Conservation (phyloP, 2,113 vertebrate genomes). For the Aphyosemion australe region DNA sequence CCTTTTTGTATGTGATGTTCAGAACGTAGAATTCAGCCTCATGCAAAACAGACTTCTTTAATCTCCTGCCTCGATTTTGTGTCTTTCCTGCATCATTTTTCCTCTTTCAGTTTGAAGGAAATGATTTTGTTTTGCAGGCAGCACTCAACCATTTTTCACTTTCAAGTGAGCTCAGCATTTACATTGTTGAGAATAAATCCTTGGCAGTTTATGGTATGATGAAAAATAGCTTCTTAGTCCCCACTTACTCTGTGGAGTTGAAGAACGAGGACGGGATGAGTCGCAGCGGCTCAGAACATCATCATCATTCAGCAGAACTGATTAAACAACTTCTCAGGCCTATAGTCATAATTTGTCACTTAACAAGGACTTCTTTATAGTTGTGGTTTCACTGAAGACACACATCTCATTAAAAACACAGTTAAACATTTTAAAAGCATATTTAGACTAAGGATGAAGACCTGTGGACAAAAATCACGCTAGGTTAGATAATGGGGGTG, state of each 20-base stretch:
- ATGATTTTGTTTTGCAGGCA: conserved; percentile 81
- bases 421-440: conserved; percentile 37
- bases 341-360: conserved; percentile 22
- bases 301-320: conserved; percentile 26
- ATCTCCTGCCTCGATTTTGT: conserved; percentile 67
- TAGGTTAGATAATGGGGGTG: conserved; percentile 24
- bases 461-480: too few relatives aligned
- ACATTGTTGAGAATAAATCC: conserved; percentile 55
- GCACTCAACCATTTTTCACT: conserved; percentile 83
- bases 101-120: conserved; percentile 66
- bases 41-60: conserved; percentile 80
- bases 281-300: conserved; percentile 6
- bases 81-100: conserved; percentile 24
- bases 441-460: neutral
- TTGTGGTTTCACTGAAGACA: conserved; percentile 18
- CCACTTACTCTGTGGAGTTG: conserved; percentile 16
- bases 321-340: conserved; percentile 42
- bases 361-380: conserved; percentile 32
- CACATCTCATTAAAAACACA: conserved; percentile 23
- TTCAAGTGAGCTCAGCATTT: conserved; percentile 63
- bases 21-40: conserved; percentile 79
- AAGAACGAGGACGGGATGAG: conserved; percentile 12
- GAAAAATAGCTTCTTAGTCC: conserved; percentile 42
- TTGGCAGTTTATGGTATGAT: conserved; percentile 34
- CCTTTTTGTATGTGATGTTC: conserved; percentile 19